Percentiles rank a stretch among this genome's conserved stretches.
Conservation (phyloP, 53 echinoderm and acorn worm genomes). For the Temnopleurus reevesii region DNA sequence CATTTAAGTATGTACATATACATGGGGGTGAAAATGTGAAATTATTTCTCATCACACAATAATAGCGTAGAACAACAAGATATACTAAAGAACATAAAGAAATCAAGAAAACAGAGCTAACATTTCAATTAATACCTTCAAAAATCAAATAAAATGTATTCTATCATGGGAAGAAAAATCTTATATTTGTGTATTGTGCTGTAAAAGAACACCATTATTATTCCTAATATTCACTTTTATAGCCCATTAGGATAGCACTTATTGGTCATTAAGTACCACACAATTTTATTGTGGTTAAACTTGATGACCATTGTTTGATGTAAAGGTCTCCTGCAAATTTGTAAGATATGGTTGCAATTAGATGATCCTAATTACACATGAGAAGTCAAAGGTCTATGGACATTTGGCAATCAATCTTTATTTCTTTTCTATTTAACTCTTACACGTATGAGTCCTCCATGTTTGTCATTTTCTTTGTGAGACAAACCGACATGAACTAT, state of each 20-base stretch:
- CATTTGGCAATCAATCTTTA: background rate
- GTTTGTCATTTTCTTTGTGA: no score
- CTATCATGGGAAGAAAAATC: no score
- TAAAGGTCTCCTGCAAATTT: conserved; percentile 5
- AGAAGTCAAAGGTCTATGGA: conserved; percentile 8
- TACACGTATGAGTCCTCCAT: no score
- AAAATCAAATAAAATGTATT: no score
- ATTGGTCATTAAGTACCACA: background rate
- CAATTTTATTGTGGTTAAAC: background rate
- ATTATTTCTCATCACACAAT: no score
- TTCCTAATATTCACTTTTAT: background rate
- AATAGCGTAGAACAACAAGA: no score
- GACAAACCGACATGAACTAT: no score
- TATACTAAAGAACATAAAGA: no score
- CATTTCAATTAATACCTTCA: no score
- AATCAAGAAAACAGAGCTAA: no score
- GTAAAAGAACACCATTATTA: background rate
- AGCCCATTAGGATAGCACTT: background rate
- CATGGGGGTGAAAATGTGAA: no score
- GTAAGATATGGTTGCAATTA: background rate
- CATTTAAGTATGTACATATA: no score
- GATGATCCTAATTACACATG: background rate
- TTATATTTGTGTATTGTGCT: background rate
- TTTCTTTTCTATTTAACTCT: conserved; percentile 38
- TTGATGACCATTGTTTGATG: background rate